Conservation (phyloP, 92 coral and sea anemone genomes). For the Galaxea fascicularis region DNA sequence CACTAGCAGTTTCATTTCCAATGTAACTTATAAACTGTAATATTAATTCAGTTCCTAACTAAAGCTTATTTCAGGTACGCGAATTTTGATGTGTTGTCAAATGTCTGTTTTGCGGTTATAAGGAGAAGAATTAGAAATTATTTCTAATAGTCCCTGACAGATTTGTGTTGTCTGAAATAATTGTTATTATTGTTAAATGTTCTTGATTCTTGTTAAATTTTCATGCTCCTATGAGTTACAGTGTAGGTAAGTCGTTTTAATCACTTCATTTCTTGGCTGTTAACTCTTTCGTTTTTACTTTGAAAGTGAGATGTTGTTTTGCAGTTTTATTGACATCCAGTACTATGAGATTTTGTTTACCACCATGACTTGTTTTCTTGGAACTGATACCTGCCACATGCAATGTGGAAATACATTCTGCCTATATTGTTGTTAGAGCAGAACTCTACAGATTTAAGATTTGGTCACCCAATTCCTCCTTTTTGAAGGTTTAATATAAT, state of each 20-base stretch:
- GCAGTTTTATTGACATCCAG: not conserved
- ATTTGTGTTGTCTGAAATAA: too few species aligned
- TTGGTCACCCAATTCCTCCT: too few species aligned
- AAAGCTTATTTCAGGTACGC: not conserved
- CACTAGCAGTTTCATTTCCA: not conserved
- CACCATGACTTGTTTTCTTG: too few species aligned
- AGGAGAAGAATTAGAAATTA: not conserved
- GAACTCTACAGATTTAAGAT: too few species aligned
- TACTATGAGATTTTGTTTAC: too few species aligned
- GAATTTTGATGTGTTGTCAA: slow-evolving; percentile 3
- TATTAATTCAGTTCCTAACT: not conserved
- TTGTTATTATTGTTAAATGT: not conserved
- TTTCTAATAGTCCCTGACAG: too few species aligned
- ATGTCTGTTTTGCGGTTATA: not conserved
- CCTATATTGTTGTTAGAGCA: too few species aligned
- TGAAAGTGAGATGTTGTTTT: not conserved
- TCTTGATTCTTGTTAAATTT: not conserved
- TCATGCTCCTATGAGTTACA: too few species aligned
- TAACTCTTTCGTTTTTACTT: not conserved
- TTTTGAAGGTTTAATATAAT: too few species aligned
- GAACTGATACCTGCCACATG: too few species aligned
- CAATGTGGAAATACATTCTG: too few species aligned
- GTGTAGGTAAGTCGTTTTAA: not conserved
- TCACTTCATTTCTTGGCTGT: not conserved
- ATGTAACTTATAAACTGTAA: not conserved